These are phyloP conservation scores for Cyphomyrmex costatus DNA, from an alignment of 1,140 invertebrate species.

Conservation along the genomic window DNA sequence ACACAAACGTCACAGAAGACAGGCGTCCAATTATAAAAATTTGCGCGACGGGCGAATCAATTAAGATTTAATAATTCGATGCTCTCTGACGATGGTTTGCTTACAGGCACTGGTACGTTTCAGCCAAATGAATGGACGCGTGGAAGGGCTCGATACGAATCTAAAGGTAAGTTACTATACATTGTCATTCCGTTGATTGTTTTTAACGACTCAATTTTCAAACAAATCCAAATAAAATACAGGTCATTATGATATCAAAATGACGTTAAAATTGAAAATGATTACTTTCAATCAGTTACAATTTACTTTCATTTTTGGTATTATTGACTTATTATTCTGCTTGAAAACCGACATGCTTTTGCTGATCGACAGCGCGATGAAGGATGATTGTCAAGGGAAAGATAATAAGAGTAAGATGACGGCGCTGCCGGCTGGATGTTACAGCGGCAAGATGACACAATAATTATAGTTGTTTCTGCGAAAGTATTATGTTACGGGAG, in stretches of 20 bases:
- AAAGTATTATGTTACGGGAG: slow-evolving; percentile 59
- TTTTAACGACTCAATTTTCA: background rate
- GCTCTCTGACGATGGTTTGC: slow-evolving; percentile 23
- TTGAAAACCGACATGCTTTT: too few species aligned
- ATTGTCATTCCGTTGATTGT: background rate
- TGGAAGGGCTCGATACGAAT: slow-evolving; percentile 56
- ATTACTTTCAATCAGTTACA: too few species aligned
- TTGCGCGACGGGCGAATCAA: slow-evolving; percentile 41
- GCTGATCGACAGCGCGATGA: background rate
- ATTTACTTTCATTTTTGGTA: too few species aligned
- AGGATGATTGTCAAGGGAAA: background rate
- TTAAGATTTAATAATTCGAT: slow-evolving; percentile 65
- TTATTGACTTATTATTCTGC: too few species aligned
- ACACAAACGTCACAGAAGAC: slow-evolving; percentile 65
- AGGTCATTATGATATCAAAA: too few species aligned
- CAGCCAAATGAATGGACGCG: slow-evolving; percentile 68
- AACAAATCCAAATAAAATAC: too few species aligned
- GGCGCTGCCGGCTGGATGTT: background rate
- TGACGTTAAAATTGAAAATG: too few species aligned
- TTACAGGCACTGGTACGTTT: slow-evolving; percentile 59
- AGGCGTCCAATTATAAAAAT: slow-evolving; percentile 79
- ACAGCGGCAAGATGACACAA: background rate
- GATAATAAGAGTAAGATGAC: slow-evolving; percentile 19
- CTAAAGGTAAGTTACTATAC: slow-evolving; percentile 64
- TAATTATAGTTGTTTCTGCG: slow-evolving; percentile 35